These are phyloP conservation scores for Pecten maximus DNA, from an alignment of 2,888 invertebrate genomes.

Conservation along the genomic window DNA sequence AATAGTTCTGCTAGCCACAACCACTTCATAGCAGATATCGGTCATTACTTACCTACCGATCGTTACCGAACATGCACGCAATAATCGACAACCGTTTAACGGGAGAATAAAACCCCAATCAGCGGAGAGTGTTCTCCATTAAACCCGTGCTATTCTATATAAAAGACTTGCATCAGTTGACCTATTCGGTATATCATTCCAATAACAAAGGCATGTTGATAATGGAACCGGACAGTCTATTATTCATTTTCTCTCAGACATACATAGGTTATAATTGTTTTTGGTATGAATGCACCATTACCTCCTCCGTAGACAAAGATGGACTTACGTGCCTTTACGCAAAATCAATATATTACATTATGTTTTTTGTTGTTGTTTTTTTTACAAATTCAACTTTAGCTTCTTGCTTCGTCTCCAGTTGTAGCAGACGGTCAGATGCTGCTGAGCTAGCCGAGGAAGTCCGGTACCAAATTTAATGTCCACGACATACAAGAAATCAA, in stretches of 20 bases:
- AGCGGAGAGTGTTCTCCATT: neutral
- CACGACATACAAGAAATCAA: neutral
- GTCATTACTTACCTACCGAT: neutral
- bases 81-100: neutral
- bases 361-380: too few relatives aligned
- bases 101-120: neutral
- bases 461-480: neutral
- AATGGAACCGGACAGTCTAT: neutral
- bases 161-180: neutral
- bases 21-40: neutral
- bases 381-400: neutral
- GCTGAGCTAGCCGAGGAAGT: neutral
- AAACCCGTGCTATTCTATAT: neutral
- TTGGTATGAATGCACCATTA: neutral
- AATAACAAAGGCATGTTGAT: neutral
- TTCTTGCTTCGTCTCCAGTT: neutral
- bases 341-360: neutral
- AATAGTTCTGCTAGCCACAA: too few relatives aligned
- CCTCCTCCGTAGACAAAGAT: neutral
- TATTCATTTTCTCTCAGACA: neutral
- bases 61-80: neutral
- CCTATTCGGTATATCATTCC: neutral
- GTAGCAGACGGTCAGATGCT: neutral
- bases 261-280: neutral
- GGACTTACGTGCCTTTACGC: neutral